phyloP scores from a whole-genome alignment of 2,888 invertebrate genomes.

The Tribolium freemani region DNA sequence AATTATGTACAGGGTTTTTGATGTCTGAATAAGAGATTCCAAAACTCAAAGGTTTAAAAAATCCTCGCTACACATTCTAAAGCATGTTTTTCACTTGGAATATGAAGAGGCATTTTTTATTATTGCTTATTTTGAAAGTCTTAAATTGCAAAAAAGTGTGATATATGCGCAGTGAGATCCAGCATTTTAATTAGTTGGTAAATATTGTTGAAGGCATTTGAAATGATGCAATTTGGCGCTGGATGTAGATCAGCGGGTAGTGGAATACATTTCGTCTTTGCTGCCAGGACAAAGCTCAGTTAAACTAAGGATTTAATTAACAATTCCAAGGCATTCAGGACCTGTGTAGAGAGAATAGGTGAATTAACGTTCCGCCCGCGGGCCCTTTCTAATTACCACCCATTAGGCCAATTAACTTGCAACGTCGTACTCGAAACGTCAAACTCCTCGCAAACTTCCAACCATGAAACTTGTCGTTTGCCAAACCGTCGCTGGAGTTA shows the following conservation, averaged over 20 bases:
- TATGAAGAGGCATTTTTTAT: too few species aligned
- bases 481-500: constrained; percentile 36
- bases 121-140: too few species aligned
- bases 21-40: too few species aligned
- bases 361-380: constrained; percentile 55
- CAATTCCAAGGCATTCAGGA: constrained; percentile 55
- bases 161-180: too few species aligned
- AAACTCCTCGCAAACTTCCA: constrained; percentile 40
- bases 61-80: too few species aligned
- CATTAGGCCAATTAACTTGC: constrained; percentile 65
- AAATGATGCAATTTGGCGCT: not conserved
- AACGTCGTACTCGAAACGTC: constrained; percentile 46
- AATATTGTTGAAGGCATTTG: not conserved
- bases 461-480: constrained; percentile 44
- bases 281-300: constrained; percentile 44
- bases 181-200: not conserved
- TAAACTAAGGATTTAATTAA: constrained; percentile 60
- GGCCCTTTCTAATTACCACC: constrained; percentile 61
- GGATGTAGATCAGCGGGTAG: not conserved
- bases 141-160: too few species aligned
- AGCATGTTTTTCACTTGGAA: too few species aligned
- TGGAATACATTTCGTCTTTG: constrained; percentile 14
- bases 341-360: constrained; percentile 45
- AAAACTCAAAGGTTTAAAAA: too few species aligned
- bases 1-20: too few species aligned